These are phyloP conservation scores for Drosophila navojoa DNA, from an alignment of 1,140 invertebrate genomes.

Conservation along the genomic window DNA sequence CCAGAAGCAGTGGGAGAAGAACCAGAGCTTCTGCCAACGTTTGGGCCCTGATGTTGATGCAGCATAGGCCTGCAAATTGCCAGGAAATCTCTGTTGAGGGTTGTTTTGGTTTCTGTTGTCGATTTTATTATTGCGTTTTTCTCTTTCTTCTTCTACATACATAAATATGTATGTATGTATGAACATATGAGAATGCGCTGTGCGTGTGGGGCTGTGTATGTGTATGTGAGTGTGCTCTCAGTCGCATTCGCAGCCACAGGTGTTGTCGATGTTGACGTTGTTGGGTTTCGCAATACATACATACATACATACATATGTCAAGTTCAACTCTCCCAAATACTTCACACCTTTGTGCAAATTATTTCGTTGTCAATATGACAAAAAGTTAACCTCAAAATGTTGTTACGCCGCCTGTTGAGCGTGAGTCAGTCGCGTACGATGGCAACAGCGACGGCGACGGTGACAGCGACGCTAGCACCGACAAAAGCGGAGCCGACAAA, in stretches of 20 bases:
- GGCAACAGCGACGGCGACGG: constrained; percentile 17
- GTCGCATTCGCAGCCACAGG: constrained; percentile 61
- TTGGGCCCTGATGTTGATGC: constrained; percentile 17
- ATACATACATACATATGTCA: constrained; percentile 55
- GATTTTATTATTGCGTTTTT: constrained; percentile 29
- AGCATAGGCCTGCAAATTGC: constrained; percentile 66
- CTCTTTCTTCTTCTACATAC: constrained; percentile 3
- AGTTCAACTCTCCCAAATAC: constrained; percentile 67
- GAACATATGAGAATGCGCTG: constrained; percentile 6
- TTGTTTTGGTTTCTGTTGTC: constrained; percentile 50
- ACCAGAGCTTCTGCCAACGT: neutral
- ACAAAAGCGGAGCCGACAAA: constrained; percentile 31
- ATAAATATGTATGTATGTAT: constrained; percentile 5
- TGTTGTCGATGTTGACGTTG: constrained; percentile 48
- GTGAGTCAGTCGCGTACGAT: constrained; percentile 24
- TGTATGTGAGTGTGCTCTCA: constrained; percentile 20
- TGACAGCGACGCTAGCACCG: constrained; percentile 18
- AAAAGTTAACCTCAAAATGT: constrained; percentile 71
- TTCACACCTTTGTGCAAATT: constrained; percentile 77
- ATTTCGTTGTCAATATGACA: constrained; percentile 67
- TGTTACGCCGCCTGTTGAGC: constrained; percentile 64
- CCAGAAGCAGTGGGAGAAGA: neutral
- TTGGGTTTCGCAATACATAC: constrained; percentile 23
- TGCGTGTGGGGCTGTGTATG: neutral
- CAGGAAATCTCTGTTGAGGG: constrained; percentile 55